phyloP scores from a whole-genome alignment of 2,797 vertebrate species.

The Erithacus rubecula region DNA sequence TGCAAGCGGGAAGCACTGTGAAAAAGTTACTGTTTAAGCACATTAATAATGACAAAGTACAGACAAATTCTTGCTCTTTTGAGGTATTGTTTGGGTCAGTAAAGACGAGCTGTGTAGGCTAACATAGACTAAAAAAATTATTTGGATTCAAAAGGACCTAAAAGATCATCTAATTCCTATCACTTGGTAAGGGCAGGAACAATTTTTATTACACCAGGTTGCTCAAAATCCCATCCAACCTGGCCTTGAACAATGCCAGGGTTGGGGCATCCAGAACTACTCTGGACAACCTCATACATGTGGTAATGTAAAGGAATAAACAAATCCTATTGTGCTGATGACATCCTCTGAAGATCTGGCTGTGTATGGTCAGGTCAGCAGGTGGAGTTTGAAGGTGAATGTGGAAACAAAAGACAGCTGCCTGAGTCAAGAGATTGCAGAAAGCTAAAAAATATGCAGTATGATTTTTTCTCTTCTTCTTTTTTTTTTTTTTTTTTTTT shows the following conservation, averaged over 20 bases:
- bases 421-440: background rate
- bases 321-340: background rate
- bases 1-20: background rate
- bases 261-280: background rate
- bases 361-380: background rate
- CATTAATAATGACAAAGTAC: background rate
- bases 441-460: background rate
- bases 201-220: background rate
- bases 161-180: background rate
- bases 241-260: background rate
- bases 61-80: background rate
- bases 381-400: background rate
- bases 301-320: background rate
- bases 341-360: background rate
- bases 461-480: accelerated
- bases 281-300: background rate
- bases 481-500: too few relatives aligned
- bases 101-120: background rate
- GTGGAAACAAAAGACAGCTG: background rate
- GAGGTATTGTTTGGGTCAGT: background rate
- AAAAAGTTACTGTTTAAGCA: background rate
- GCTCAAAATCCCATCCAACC: background rate
- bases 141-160: background rate
- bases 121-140: background rate
- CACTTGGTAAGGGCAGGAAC: background rate